Conservation (phyloP, 1,140 invertebrate genomes). For the Drosophila virilis region DNA sequence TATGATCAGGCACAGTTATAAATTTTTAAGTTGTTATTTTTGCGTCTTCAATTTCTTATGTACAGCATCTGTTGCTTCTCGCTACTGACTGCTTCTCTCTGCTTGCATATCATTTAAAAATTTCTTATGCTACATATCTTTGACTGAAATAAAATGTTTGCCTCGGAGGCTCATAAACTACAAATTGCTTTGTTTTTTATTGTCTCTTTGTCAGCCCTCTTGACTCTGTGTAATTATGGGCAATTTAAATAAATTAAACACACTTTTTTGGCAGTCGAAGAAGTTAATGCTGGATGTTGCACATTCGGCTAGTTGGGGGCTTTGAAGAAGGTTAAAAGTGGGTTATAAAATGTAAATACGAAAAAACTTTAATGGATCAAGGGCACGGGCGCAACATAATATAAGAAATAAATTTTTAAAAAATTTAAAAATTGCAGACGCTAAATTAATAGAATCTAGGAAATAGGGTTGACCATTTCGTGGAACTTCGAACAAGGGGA, state of each 20-base stretch:
- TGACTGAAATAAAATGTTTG: slow-evolving; percentile 10
- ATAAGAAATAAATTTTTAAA: too few species aligned
- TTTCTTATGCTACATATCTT: slow-evolving; percentile 43
- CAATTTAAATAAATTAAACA: slow-evolving; percentile 75
- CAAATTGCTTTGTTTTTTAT: slow-evolving; percentile 34
- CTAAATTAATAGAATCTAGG: too few species aligned
- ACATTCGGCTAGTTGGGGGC: too few species aligned
- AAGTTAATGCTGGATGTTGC: background rate
- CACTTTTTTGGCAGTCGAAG: slow-evolving; percentile 13
- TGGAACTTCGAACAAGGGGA: too few species aligned
- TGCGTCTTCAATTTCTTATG: slow-evolving; percentile 45
- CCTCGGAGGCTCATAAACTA: slow-evolving; percentile 22
- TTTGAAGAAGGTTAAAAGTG: too few species aligned
- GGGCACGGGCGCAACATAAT: too few species aligned
- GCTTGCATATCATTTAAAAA: slow-evolving; percentile 39
- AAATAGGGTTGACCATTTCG: too few species aligned
- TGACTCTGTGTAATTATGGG: slow-evolving; percentile 61
- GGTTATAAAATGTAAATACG: too few species aligned
- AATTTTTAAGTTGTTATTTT: slow-evolving; percentile 71
- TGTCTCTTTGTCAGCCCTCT: slow-evolving; percentile 58
- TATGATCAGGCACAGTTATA: slow-evolving; percentile 84
- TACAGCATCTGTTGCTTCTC: slow-evolving; percentile 12
- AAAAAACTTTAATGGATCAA: too few species aligned
- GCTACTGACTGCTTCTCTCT: slow-evolving; percentile 17
- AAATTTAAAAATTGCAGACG: too few species aligned